Evolutionary conservation across 2,888 invertebrate genomes (phyloP).

Genomic region (Nemapogon koenigi): DNA sequence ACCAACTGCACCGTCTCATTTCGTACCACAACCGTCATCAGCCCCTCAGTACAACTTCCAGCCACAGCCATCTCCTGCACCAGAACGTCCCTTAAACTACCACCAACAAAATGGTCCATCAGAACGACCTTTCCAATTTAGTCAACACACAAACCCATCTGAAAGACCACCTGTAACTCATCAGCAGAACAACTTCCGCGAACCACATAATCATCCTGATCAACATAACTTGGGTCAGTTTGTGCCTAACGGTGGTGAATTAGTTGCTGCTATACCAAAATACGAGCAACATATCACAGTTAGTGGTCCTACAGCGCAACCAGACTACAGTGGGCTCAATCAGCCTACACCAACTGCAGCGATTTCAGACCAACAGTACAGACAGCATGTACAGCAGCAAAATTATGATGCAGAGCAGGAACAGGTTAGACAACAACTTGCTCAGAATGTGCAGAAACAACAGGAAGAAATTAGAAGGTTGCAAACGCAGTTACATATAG

Average conservation of each 20-base stretch:
- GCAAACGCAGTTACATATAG: slow-evolving; percentile 44
- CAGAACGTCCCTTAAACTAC: slow-evolving; percentile 21
- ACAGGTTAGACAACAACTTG: slow-evolving; percentile 46
- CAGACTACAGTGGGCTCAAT: slow-evolving; percentile 32
- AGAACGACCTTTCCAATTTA: slow-evolving; percentile 30
- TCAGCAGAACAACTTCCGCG: slow-evolving; percentile 30
- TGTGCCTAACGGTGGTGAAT: slow-evolving; percentile 72
- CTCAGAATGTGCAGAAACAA: slow-evolving; percentile 55
- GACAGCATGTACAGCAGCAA: slow-evolving; percentile 34
- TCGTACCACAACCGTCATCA: slow-evolving; percentile 43
- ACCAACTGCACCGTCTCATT: slow-evolving; percentile 38
- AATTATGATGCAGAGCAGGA: slow-evolving; percentile 43
- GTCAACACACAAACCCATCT: slow-evolving; percentile 39
- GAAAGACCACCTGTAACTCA: slow-evolving; percentile 30
- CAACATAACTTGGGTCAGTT: slow-evolving; percentile 54
- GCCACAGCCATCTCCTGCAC: slow-evolving; percentile 38
- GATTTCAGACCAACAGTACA: slow-evolving; percentile 24
- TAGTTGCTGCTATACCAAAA: slow-evolving; percentile 78
- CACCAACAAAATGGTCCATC: slow-evolving; percentile 21
- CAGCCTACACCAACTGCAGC: slow-evolving; percentile 11
- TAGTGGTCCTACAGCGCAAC: slow-evolving; percentile 36
- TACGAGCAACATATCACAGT: slow-evolving; percentile 79
- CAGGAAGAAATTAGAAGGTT: slow-evolving; percentile 59
- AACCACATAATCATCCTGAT: slow-evolving; percentile 34
- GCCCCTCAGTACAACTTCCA: slow-evolving; percentile 42